A percentile compares a stretch with the other conserved stretches of the same genome.
phyloP scores from a whole-genome alignment of 2,113 vertebrate species.

The Xiphias gladius region DNA sequence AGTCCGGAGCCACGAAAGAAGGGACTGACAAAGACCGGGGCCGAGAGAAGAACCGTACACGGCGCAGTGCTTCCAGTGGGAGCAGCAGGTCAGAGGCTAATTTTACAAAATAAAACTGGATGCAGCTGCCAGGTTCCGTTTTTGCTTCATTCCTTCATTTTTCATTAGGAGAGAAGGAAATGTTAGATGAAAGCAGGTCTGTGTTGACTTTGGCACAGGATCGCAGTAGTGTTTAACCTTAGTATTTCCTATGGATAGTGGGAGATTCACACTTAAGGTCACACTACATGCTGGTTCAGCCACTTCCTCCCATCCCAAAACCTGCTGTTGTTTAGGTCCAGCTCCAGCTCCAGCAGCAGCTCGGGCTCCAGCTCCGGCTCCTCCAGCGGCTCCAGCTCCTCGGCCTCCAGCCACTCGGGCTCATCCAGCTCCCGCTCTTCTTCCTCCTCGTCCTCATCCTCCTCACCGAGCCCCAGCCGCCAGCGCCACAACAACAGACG shows the following conservation, averaged over 20 bases:
- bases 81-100: constrained; percentile 88
- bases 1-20: constrained; percentile 86
- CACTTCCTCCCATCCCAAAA: too few relatives aligned
- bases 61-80: constrained; percentile 91
- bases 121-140: not conserved
- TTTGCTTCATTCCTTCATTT: not conserved
- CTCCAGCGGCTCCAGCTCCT: constrained; percentile 94
- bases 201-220: not conserved
- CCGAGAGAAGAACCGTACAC: constrained; percentile 89
- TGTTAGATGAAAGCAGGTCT: not conserved
- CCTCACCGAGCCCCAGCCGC: constrained; percentile 91
- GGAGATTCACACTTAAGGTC: not conserved
- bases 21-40: constrained; percentile 89
- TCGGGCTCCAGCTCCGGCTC: constrained; percentile 94
- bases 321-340: constrained; percentile 68
- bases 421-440: constrained; percentile 95
- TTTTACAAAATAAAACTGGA: not conserved
- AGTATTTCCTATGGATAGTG: not conserved
- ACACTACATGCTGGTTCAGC: too few relatives aligned
- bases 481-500: constrained; percentile 92
- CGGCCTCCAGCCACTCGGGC: constrained; percentile 91
- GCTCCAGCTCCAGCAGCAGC: constrained; percentile 93
- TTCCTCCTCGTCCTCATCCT: constrained; percentile 89
- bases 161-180: not conserved
- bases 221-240: not conserved